Evolutionary conservation across 2,113 vertebrate genomes (phyloP).

Genomic region (Orthonyx spaldingii): DNA sequence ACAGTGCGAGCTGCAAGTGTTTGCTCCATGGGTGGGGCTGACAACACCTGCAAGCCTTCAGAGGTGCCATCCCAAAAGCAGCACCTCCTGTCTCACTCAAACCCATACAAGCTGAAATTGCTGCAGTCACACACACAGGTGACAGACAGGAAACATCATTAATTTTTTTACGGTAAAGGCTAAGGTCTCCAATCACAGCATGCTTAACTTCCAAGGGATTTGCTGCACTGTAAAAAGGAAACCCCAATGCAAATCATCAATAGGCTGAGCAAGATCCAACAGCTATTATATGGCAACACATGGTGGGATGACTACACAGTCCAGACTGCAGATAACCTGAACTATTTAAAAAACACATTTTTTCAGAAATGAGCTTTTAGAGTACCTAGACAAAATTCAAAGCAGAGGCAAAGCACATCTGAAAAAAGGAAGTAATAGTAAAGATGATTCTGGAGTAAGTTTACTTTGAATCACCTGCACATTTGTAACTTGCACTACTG

Average conservation of each 20-base stretch:
- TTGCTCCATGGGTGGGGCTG: rapidly evolving
- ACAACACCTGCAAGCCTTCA: neutral
- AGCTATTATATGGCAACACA: neutral
- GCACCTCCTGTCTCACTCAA: neutral
- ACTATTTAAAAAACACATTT: neutral
- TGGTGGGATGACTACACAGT: neutral
- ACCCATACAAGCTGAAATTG: neutral
- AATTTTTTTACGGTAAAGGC: neutral
- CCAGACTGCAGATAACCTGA: neutral
- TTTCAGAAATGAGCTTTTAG: neutral
- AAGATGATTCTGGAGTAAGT: neutral
- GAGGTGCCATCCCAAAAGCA: neutral
- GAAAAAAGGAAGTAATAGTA: neutral
- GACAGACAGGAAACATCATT: neutral
- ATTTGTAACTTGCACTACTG: neutral
- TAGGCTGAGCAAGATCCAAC: neutral
- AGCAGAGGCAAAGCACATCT: neutral
- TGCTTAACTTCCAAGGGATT: neutral
- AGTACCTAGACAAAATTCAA: neutral
- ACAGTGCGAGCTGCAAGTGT: neutral
- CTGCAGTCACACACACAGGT: neutral
- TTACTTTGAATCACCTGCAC: neutral
- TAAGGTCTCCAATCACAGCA: neutral
- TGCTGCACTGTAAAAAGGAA: neutral
- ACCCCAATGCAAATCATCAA: neutral